phyloP scores from a whole-genome alignment of 2,797 vertebrate genomes.

The Loriculus beryllinus region DNA sequence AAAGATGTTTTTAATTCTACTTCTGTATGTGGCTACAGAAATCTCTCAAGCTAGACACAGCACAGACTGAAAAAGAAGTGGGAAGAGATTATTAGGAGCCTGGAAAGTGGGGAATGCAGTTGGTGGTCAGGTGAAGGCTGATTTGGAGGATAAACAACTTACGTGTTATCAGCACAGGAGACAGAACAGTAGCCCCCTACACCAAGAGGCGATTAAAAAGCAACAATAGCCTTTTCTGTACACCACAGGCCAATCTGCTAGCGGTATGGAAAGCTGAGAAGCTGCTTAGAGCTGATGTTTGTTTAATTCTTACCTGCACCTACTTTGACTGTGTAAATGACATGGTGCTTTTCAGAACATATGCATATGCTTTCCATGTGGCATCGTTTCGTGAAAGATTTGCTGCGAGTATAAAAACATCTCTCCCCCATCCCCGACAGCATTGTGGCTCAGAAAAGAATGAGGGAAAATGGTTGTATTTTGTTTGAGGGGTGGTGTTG shows the following conservation, averaged over 20 bases:
- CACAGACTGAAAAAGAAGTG: background rate
- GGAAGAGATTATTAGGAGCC: slow-evolving; percentile 44
- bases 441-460: background rate
- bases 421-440: background rate
- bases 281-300: slow-evolving; percentile 23
- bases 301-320: slow-evolving; percentile 52
- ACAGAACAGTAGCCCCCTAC: slow-evolving; percentile 31
- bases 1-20: background rate
- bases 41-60: slow-evolving; percentile 7
- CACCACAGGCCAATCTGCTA: slow-evolving; percentile 33
- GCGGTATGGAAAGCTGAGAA: slow-evolving; percentile 36
- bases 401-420: background rate
- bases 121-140: slow-evolving; percentile 42
- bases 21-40: background rate
- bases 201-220: slow-evolving; percentile 59
- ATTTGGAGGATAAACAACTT: slow-evolving; percentile 64
- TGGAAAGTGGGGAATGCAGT: background rate
- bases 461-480: background rate
- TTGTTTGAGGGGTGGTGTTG: background rate
- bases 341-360: background rate
- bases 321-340: slow-evolving; percentile 42
- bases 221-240: slow-evolving; percentile 53
- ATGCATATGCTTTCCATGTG: background rate
- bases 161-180: slow-evolving; percentile 51
- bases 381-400: background rate